These are phyloP conservation scores for Drosophila peninsularis DNA, from an alignment of 2,888 invertebrate genomes.

Conservation along the genomic window DNA sequence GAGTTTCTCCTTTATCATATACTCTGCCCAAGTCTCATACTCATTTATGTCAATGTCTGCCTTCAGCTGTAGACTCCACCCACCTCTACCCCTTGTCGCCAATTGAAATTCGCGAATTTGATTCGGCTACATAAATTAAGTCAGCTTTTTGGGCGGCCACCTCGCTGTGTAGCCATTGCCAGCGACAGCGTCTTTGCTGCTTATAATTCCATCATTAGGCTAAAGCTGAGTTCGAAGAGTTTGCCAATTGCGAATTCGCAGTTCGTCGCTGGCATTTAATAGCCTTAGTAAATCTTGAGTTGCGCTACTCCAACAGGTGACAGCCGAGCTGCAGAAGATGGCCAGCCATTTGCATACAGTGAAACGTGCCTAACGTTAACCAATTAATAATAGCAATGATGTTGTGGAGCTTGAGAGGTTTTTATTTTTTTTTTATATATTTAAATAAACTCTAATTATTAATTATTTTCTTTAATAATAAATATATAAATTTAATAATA, in stretches of 20 bases:
- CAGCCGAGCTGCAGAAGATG: constrained; percentile 14
- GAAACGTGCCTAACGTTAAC: constrained; percentile 8
- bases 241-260: constrained; percentile 39
- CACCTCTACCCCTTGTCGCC: constrained; percentile 45
- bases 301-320: constrained; percentile 45
- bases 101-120: constrained; percentile 63
- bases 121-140: constrained; percentile 69
- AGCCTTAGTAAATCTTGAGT: constrained; percentile 54
- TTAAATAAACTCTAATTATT: neutral
- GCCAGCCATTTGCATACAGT: constrained; percentile 33
- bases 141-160: constrained; percentile 48
- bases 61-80: constrained; percentile 48
- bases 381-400: constrained; percentile 2
- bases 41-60: neutral
- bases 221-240: constrained; percentile 30
- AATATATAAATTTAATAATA: neutral
- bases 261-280: constrained; percentile 61
- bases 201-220: constrained; percentile 62
- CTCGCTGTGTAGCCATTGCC: constrained; percentile 10
- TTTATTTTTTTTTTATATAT: neutral
- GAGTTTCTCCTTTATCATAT: no score
- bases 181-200: constrained; percentile 25
- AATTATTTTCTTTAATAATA: neutral
- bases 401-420: no score
- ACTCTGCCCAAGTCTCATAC: no score